Conservation (phyloP, 1,140 invertebrate genomes). For the Drosophila saltans region DNA sequence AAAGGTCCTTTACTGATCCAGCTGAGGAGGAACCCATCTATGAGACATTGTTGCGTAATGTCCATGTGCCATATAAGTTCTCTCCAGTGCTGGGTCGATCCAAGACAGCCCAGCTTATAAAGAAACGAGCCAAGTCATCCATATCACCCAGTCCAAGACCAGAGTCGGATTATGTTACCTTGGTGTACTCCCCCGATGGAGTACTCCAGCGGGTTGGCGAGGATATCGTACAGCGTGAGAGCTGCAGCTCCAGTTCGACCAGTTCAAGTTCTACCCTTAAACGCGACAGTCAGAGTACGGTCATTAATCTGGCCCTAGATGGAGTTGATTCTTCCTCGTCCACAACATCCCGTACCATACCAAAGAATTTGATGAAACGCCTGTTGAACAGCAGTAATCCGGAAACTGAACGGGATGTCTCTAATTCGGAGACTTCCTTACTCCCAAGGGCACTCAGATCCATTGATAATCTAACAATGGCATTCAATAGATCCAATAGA, state of each 20-base stretch:
- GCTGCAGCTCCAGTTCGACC: slow-evolving; percentile 59
- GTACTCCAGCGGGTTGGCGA: slow-evolving; percentile 69
- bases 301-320: slow-evolving; percentile 66
- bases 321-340: slow-evolving; percentile 19
- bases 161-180: slow-evolving; percentile 82
- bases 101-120: slow-evolving; percentile 67
- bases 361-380: slow-evolving; percentile 68
- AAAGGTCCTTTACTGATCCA: slow-evolving; percentile 5
- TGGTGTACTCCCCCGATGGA: slow-evolving; percentile 74
- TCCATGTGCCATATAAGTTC: slow-evolving; percentile 82
- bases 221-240: slow-evolving; percentile 66
- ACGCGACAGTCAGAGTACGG: slow-evolving; percentile 70
- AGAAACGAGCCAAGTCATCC: slow-evolving; percentile 51
- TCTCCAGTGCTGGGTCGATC: slow-evolving; percentile 73
- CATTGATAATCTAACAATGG: slow-evolving; percentile 65
- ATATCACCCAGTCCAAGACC: slow-evolving; percentile 45
- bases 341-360: slow-evolving; percentile 53
- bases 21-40: slow-evolving; percentile 74
- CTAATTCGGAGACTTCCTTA: slow-evolving; percentile 69
- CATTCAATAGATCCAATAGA: slow-evolving; percentile 66
- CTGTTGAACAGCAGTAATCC: slow-evolving; percentile 41
- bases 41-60: slow-evolving; percentile 77
- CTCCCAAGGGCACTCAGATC: slow-evolving; percentile 70
- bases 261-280: slow-evolving; percentile 58
- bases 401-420: slow-evolving; percentile 38